Base-by-base conservation (phyloP, 1,140 invertebrate species). In the Drosophila sp. region DNA sequence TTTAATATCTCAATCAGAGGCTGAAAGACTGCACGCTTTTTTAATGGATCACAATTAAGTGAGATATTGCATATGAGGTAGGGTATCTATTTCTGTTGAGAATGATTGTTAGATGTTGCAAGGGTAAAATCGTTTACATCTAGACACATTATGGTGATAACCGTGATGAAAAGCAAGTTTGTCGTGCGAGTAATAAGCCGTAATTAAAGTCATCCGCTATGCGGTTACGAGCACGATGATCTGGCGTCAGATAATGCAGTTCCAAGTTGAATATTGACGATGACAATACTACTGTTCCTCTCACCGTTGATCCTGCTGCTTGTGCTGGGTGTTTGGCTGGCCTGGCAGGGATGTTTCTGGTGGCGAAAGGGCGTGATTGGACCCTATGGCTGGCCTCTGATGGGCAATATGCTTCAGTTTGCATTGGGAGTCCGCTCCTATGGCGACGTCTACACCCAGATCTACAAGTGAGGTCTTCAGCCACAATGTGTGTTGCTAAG, bases 381-480 rank as follows among this genome's bases (percentile, higher is more conserved):
- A 18, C 84, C 82, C 0, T 8, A 4, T 0, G 77, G 80, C 14
- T 66, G 65, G 38, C 79, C 77, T 0, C 16, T 90, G 14, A 63
- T 84, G 5, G 86, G 86, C 0, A 90, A 79, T 13, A 89, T 90
- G 86, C 4, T 41, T 6, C 7, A 67, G 21, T 90, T 78, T 54
- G 57, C 58, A 0, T 13, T 71, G 9, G 75, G 62, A 0, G 14
- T 13, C 0, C 36, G 65, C 1, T 82, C 86, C 11, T 84, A 84
- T 29, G 86, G 86, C 7, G 66, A 72, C 13, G 64, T 89, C 5
- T 90, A 90, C 45, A 51, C 59, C 1, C 2, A 46, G 0, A 50
- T 90, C 8, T 90, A 90, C 56, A 72, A 62, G 86, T 89, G 27
- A 72, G 83, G 13, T 8, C 8, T 9, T 0, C 1, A 7, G 7